Evolutionary conservation across 2,888 invertebrate species (phyloP).

Genomic region (Disparrhopalites patrizii): DNA sequence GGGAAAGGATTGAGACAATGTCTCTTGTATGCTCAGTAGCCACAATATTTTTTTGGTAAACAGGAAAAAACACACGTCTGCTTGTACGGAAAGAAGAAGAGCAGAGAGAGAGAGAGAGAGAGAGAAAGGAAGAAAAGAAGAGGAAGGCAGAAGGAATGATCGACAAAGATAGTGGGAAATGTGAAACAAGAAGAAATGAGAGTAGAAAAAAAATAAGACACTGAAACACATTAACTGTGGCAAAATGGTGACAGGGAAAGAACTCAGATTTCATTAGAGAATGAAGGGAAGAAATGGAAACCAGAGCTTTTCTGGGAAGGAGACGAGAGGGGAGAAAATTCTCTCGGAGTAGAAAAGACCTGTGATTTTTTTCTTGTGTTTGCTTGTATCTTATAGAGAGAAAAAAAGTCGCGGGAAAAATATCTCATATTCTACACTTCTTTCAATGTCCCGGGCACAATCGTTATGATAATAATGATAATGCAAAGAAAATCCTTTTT

Average conservation of each 20-base stretch:
- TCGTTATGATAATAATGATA: no score
- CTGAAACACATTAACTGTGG: neutral
- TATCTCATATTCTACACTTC: neutral
- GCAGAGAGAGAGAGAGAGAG: neutral
- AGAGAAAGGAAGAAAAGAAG: neutral
- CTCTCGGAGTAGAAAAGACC: no score
- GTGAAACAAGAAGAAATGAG: neutral
- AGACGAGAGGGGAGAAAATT: no score
- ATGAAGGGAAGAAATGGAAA: no score
- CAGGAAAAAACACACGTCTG: neutral
- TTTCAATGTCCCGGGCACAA: no score
- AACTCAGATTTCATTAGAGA: constrained; percentile 22
- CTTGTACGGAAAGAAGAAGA: neutral
- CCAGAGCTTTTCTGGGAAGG: no score
- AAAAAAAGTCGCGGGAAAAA: neutral
- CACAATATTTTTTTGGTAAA: no score
- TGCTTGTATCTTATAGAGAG: neutral
- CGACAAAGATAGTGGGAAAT: neutral
- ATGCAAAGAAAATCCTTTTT: no score
- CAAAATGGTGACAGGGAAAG: no score
- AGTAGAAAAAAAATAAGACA: neutral
- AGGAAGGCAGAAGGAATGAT: neutral
- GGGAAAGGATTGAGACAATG: no score
- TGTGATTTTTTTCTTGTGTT: neutral
- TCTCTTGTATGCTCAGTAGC: no score